Evolutionary conservation across 1,140 invertebrate species (phyloP), one percentile per base, ranked within the genome.

Genomic region (Drosophila arizonae): DNA sequence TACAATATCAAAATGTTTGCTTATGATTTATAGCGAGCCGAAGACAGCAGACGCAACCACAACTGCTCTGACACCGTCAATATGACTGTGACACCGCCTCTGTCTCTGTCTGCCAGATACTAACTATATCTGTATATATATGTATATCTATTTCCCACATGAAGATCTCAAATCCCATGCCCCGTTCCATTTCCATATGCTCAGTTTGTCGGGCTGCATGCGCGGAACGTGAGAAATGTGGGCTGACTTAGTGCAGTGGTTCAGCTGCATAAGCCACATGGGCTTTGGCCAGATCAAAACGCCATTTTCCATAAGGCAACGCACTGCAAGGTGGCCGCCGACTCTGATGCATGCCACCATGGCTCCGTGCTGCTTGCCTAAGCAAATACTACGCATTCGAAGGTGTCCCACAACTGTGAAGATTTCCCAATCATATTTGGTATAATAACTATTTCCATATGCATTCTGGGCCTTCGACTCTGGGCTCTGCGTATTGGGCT

Each of bases 1-100:
- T 90, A 90, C 88, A 88, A 90, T 90, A 90, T 90, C 88, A 90
- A 90, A 90, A 88, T 90, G 88, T 90, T 90, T 90, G 76, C 89
- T 90, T 85, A 89, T 90, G 88, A 90, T 90, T 90, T 90, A 90
- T 90, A 77, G 73, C 84, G 81, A 57, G 52, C 79, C 60, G 82
- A 87, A 79, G 73, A 84, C 73, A 79, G 67, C 76, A 76, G 69
- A 72, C 65, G 46, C 28, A 13, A 33, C 33, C 30, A 61, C 55
- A 62, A 39, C 43, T 21, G 30, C 57, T 17, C n/a, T 17, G n/a
- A 50, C 50, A 52, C n/a, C 13, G 26, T n/a, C 26, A 33, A 30
- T 55, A 55, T 21, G 30, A 52, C 52, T 55, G 33, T 21, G 30
- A 50, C 48, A 50, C 48, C 48, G 48, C 28, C 57, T 76, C 76